These are phyloP conservation scores for Chironomus tepperi DNA, from an alignment of 1,140 invertebrate genomes.

Conservation along the genomic window DNA sequence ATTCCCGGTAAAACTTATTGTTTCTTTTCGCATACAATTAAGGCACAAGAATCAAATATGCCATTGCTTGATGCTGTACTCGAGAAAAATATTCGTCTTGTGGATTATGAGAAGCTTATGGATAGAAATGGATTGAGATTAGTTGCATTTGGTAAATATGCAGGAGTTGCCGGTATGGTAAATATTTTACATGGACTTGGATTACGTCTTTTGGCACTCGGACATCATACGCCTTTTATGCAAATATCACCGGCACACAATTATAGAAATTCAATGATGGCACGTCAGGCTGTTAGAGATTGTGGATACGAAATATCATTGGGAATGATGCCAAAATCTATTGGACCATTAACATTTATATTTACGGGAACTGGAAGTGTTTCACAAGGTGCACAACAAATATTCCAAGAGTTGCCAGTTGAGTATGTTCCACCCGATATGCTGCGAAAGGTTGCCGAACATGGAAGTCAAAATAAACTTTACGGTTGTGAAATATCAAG, in stretches of 20 bases:
- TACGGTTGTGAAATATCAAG: slow-evolving; percentile 91
- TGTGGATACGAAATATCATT: slow-evolving; percentile 97
- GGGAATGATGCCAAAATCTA: slow-evolving; percentile 95
- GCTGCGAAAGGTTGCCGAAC: slow-evolving; percentile 89
- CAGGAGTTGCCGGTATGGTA: slow-evolving; percentile 94
- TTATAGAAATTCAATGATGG: slow-evolving; percentile 96
- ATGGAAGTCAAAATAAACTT: slow-evolving; percentile 93
- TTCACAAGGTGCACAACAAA: slow-evolving; percentile 70
- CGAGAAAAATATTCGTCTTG: slow-evolving; percentile 87
- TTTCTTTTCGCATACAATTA: slow-evolving; percentile 99
- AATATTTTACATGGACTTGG: slow-evolving; percentile 97
- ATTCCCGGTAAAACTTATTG: slow-evolving; percentile 96
- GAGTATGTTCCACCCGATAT: slow-evolving; percentile 95
- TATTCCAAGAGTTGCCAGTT: slow-evolving; percentile 94
- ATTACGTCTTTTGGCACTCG: slow-evolving; percentile 83
- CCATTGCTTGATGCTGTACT: slow-evolving; percentile 90
- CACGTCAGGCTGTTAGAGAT: slow-evolving; percentile 91
- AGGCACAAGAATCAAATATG: slow-evolving; percentile 98
- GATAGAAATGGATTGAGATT: slow-evolving; percentile 81
- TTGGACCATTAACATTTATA: slow-evolving; percentile 95
- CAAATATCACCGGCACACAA: slow-evolving; percentile 98
- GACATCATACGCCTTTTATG: slow-evolving; percentile 99
- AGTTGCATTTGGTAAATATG: slow-evolving; percentile 98
- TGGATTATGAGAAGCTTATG: slow-evolving; percentile 96
- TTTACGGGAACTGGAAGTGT: slow-evolving; percentile 91